These are phyloP conservation scores for Mormyrus iriodes DNA, from an alignment of 2,113 vertebrate genomes.

Conservation along the genomic window DNA sequence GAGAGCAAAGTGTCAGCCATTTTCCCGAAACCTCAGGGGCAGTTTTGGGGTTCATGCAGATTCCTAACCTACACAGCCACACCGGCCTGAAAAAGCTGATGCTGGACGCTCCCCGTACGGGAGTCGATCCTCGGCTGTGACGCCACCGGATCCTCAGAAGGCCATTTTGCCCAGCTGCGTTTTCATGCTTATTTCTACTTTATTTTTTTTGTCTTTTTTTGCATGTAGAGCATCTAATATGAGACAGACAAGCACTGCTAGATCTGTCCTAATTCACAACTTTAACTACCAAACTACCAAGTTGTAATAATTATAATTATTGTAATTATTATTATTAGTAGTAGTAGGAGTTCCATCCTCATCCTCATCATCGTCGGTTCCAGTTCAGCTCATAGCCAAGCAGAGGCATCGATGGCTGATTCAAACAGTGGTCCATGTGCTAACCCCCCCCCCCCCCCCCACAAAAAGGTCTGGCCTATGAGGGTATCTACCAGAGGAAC, in stretches of 20 bases:
- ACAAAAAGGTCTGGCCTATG: constrained; percentile 72
- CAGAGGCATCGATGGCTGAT: not conserved
- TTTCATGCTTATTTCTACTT: not conserved
- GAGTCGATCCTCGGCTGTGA: not conserved
- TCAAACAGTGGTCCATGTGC: not conserved
- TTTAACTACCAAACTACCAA: not conserved
- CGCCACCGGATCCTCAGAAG: not conserved
- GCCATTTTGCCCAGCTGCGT: not conserved
- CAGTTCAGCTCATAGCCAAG: not conserved
- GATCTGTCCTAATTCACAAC: not conserved
- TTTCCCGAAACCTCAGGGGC: not conserved
- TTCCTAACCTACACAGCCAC: not conserved
- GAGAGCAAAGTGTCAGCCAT: not conserved
- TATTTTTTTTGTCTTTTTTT: not conserved
- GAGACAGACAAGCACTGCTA: not conserved
- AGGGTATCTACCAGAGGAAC: constrained; percentile 75
- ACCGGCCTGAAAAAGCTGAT: not conserved
- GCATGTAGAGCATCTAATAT: not conserved
- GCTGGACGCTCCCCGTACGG: not conserved
- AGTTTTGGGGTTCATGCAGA: not conserved
- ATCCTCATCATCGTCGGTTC: not conserved
- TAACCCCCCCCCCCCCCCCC: not conserved
- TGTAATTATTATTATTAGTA: not conserved
- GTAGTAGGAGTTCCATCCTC: not conserved
- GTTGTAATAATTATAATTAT: not conserved